Conservation (phyloP, 2,113 vertebrate genomes). For the Oryzias woworae region DNA sequence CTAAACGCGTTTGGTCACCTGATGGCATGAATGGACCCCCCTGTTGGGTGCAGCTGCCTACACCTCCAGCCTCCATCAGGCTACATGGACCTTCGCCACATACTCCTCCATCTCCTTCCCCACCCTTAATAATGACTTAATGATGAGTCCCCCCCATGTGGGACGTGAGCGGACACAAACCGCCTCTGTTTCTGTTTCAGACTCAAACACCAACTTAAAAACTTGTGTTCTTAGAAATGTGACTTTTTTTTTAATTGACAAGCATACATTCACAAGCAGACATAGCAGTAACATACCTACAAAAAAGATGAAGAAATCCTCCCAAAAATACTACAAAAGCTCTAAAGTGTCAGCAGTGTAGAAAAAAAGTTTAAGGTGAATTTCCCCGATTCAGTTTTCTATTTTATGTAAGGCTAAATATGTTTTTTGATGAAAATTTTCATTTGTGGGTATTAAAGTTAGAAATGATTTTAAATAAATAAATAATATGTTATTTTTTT, state of each 20-base stretch:
- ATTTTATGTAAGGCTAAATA: no score
- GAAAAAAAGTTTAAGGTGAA: no score
- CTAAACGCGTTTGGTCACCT: constrained; percentile 60
- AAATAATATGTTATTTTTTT: no score
- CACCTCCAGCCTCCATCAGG: constrained; percentile 27
- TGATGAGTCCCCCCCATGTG: constrained; percentile 47
- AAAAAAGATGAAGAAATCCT: no score
- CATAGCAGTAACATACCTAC: no score
- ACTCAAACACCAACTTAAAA: constrained; percentile 38
- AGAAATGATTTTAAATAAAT: no score
- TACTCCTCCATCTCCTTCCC: constrained; percentile 35
- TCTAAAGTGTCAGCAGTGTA: no score
- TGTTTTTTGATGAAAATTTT: no score
- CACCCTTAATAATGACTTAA: constrained; percentile 35
- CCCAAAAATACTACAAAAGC: no score
- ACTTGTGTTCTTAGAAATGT: constrained; percentile 49
- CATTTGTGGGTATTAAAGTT: no score
- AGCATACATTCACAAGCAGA: no score
- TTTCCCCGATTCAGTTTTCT: no score
- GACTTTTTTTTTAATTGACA: background rate
- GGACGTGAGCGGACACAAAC: constrained; percentile 53
- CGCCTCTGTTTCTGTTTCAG: constrained; percentile 58
- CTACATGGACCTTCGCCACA: constrained; percentile 60
- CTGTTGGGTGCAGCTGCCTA: constrained; percentile 74
- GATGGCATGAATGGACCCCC: constrained; percentile 72